Evolutionary conservation across 2,797 vertebrate genomes (phyloP), one percentile per base, ranked within the genome.

Genomic region (Pantherophis alleghaniensis): DNA sequence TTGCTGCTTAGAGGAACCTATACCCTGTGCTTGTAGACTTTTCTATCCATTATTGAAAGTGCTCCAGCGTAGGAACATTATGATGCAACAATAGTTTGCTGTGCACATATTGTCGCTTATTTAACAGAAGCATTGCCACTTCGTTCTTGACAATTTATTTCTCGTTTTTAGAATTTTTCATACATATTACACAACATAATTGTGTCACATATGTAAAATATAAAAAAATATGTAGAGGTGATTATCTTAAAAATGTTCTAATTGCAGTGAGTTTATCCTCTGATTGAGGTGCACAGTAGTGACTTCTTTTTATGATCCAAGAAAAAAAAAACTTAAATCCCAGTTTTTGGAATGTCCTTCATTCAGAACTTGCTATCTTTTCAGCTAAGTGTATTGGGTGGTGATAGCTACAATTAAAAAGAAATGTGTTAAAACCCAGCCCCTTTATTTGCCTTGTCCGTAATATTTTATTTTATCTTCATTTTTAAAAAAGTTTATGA

Each of bases 161-260:
- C 10, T 0, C 74, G 47, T 22, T 32, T 91, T 92, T 93, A 90
- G 92, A 51, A 42, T 93, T 86, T 47, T 16, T 61, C 60, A 28
- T 63, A 13, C 4, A 6, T 42, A 61, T 0, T 87, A 37, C 83
- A 10, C 4, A 90, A 0, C 5, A 59, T 32, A 74, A 28, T 87
- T 63, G 22, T 59, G 10, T 69, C 26, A 79, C 20, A 32, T 57
- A 42, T 59, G 2, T 37, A 88, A 88, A 57, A 59, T 61, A 7
- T 37, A 79, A 79, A 79, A 79, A 79, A 4, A 37, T 20, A 42
- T 10, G 32, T 42, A 79, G 16, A 37, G 18, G 18, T 79, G 18
- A 37, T 18, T 3, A 74, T 79, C 18, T 37, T 42, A 79, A 79
- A 22, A 10, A 22, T 22, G 1, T 37, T 74, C 69, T 42, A 22